Evolutionary conservation across 2,888 invertebrate genomes (phyloP).

Genomic region (Punctoribates punctum): DNA sequence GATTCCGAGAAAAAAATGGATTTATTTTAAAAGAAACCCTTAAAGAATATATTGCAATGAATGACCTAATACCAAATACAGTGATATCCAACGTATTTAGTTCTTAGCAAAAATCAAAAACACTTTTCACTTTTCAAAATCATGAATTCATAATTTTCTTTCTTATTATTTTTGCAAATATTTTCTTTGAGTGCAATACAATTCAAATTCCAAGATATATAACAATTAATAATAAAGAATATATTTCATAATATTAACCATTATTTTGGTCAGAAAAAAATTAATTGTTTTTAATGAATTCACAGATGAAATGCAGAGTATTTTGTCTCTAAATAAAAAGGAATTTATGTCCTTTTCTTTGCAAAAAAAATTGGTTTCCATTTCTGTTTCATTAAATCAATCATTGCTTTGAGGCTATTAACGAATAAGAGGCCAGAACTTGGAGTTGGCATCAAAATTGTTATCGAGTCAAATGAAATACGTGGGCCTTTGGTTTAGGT

Average conservation of each 20-base stretch:
- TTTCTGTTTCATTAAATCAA: constrained; percentile 8
- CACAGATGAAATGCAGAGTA: too few species aligned
- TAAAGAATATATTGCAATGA: not conserved
- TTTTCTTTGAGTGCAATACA: not conserved
- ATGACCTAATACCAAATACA: constrained; percentile 12
- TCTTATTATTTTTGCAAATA: not conserved
- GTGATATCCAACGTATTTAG: not conserved
- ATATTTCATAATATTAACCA: not conserved
- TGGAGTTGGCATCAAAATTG: not conserved
- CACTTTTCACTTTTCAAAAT: not conserved
- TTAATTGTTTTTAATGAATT: not conserved
- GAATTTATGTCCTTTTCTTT: too few species aligned
- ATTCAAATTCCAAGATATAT: not conserved
- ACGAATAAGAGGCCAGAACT: constrained; percentile 12
- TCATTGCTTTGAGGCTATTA: not conserved
- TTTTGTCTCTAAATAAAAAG: too few species aligned
- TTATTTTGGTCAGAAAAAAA: not conserved
- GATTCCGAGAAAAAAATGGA: not conserved
- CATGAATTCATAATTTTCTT: not conserved
- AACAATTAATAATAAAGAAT: constrained; percentile 5
- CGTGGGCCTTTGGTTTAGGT: not conserved
- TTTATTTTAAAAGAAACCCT: not conserved
- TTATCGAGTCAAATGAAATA: not conserved
- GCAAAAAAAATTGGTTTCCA: not conserved
- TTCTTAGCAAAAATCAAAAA: not conserved